phyloP scores from a whole-genome alignment of 2,797 vertebrate species.

The Fratercula arctica region DNA sequence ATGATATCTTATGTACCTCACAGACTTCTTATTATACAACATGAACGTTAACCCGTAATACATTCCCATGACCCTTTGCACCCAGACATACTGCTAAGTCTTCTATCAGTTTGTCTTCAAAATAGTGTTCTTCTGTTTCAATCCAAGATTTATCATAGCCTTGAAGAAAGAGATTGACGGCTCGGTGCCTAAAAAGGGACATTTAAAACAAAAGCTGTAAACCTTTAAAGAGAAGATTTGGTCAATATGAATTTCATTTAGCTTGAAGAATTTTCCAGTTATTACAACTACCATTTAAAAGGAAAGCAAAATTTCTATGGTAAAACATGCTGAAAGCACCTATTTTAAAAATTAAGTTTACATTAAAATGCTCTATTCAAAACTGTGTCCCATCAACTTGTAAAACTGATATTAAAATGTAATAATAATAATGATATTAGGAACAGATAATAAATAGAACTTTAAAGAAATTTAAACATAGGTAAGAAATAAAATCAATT shows the following conservation, averaged over 20 bases:
- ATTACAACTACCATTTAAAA: not conserved
- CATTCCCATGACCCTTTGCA: not conserved
- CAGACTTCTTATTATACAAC: not conserved
- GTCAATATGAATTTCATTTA: not conserved
- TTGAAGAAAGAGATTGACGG: conserved; percentile 94
- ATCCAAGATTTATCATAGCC: conserved; percentile 98
- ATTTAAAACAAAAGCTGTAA: conserved; percentile 35
- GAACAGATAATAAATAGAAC: not conserved
- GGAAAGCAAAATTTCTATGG: not conserved
- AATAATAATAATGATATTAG: not conserved
- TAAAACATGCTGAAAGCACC: not conserved
- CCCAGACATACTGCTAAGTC: conserved; percentile 89
- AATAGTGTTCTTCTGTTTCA: conserved; percentile 95
- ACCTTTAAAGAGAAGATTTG: not conserved
- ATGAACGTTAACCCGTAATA: not conserved
- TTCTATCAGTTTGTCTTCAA: conserved; percentile 96
- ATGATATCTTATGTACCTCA: not conserved
- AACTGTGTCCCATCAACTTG: not conserved
- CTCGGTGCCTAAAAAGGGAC: conserved; percentile 84
- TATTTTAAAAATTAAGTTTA: not conserved
- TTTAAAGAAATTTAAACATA: not conserved
- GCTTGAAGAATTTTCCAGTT: not conserved
- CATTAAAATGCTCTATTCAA: not conserved
- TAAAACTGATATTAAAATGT: not conserved
- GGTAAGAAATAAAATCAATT: not conserved